phyloP scores from a whole-genome alignment of 2,797 vertebrate species.

The Gorsachius magnificus region DNA sequence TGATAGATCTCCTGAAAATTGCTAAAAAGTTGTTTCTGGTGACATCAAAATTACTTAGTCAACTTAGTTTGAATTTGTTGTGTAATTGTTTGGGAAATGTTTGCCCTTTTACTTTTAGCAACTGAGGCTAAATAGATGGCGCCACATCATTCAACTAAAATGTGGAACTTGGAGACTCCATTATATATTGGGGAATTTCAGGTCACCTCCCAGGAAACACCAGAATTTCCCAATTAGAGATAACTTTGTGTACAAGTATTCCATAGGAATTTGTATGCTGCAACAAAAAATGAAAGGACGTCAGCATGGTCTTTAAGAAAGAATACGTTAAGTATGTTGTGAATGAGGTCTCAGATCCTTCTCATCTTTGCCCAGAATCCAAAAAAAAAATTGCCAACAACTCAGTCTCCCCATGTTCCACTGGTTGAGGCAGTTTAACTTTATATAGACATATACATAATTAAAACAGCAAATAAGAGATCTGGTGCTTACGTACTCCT shows the following conservation, averaged over 20 bases:
- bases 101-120: background rate
- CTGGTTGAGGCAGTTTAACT: background rate
- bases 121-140: background rate
- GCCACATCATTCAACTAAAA: background rate
- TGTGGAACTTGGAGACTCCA: background rate
- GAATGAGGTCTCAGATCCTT: background rate
- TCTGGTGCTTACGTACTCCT: background rate
- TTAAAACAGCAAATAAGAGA: background rate
- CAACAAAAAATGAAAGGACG: background rate
- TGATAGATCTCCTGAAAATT: background rate
- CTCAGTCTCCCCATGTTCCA: background rate
- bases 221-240: background rate
- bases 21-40: background rate
- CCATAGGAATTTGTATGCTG: background rate
- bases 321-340: background rate
- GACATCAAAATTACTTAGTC: background rate
- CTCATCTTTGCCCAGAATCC: background rate
- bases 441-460: background rate
- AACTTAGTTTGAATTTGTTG: background rate
- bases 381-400: background rate
- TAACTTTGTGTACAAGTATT: background rate
- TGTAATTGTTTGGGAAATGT: background rate
- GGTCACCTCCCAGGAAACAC: background rate
- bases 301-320: background rate
- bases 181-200: background rate